Evolutionary conservation across 2,888 invertebrate species (phyloP), one percentile per base, ranked within the genome.

Genomic region (Mactromeris polynyma): DNA sequence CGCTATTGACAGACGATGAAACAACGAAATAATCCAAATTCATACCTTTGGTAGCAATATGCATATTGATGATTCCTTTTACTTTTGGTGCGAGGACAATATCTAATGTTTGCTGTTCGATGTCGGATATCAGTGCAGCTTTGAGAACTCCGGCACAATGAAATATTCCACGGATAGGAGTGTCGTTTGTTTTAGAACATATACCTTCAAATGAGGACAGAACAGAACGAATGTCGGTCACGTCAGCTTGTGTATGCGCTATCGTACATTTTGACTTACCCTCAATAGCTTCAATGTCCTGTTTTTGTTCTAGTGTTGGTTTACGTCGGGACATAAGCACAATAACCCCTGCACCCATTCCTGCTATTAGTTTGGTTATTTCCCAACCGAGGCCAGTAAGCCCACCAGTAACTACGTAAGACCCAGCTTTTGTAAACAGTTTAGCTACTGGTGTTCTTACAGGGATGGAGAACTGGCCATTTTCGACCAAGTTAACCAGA

Each of bases 321-420:
- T 14, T 19, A 26, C 93, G 82, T 51, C 94, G 81, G 14, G 92
- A 90, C 11, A 94, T 46, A 42, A 85, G 90, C n/a, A 84, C 86
- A 21, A 94, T 85, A 9, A 54, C n/a, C 17, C 94, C 93, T 9
- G 93, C 94, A 1, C 93, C 92, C 33, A 69, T 86, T 21, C 85
- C 86, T 11, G 93, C 93, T 6, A 94, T 40, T 19, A 87, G 81
- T 14, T 89, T 73, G 3, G 91, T 89, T 17, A 93, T 85, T 82
- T 93, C 93, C 94, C 94, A 94, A 19, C 94, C 94, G 26, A 94
- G 89, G 0, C 94, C 94, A 7, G 93, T 93, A 17, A 93, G 77
- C 1, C 94, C 94, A 26, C 94, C 94, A 33, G 93, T 89, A 33
- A 94, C 91, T 14, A 94, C n/a, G 79, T 89, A 89, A 11, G 73